phyloP scores from a whole-genome alignment of 2,888 invertebrate species.

The Sesia apiformis region DNA sequence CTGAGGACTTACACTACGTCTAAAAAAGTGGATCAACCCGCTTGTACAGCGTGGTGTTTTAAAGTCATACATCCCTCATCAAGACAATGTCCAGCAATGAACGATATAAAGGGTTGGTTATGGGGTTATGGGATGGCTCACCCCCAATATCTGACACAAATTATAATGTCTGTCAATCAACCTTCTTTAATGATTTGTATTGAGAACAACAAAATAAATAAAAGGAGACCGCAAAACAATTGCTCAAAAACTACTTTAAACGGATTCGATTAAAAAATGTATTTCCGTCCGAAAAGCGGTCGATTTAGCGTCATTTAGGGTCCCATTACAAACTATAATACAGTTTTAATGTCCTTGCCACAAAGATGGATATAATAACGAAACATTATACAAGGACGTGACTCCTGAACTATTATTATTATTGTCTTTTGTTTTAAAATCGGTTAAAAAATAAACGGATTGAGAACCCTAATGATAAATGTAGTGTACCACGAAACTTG shows the following conservation, averaged over 20 bases:
- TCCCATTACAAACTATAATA: conserved; percentile 49
- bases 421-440: conserved; percentile 22
- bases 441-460: conserved; percentile 2
- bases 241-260: conserved; percentile 37
- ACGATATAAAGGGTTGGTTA: no score
- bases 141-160: no score
- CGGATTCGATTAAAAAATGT: conserved; percentile 58
- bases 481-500: no score
- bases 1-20: no score
- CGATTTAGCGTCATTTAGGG: conserved; percentile 54
- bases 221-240: conserved; percentile 12
- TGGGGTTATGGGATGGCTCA: no score
- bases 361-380: conserved; percentile 40
- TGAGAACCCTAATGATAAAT: background rate
- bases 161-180: no score
- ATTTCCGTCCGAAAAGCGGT: conserved; percentile 56
- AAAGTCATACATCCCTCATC: no score
- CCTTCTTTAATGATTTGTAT: no score
- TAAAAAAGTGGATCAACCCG: no score
- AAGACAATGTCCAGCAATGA: no score
- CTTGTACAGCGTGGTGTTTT: no score
- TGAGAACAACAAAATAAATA: no score
- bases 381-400: conserved; percentile 51
- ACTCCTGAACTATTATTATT: conserved; percentile 58
- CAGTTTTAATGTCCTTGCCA: conserved; percentile 48